Conservation (phyloP, 2,113 vertebrate species). For the Centrocercus urophasianus region DNA sequence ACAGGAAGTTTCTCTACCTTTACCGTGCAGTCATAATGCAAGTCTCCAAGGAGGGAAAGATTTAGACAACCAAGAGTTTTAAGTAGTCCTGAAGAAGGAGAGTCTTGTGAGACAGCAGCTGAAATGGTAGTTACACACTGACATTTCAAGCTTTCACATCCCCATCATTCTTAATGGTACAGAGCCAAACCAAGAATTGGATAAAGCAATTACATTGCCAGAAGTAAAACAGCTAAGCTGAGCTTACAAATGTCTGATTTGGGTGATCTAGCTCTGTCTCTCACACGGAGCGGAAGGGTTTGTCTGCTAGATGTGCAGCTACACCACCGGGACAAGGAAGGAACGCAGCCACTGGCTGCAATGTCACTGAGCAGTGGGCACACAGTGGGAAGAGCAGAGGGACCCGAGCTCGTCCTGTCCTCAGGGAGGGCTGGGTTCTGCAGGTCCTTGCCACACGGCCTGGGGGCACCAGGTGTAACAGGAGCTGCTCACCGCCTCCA, state of each 20-base stretch:
- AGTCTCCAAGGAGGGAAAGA: slow-evolving; percentile 24
- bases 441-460: background rate
- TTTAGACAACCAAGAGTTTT: slow-evolving; percentile 33
- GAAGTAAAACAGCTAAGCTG: slow-evolving; percentile 4
- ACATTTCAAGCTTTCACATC: slow-evolving; percentile 46
- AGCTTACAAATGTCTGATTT: slow-evolving; percentile 23
- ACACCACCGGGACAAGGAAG: slow-evolving; percentile 4
- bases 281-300: background rate
- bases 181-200: slow-evolving; percentile 50
- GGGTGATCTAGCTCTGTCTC: background rate
- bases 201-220: slow-evolving; percentile 22
- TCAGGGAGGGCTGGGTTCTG: background rate
- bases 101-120: slow-evolving; percentile 9
- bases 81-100: slow-evolving; percentile 41
- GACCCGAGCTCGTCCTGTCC: background rate
- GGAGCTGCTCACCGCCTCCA: rapidly evolving
- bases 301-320: slow-evolving; percentile 9
- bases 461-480: background rate
- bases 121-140: slow-evolving; percentile 19
- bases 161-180: slow-evolving; percentile 19
- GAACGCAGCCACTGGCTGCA: background rate
- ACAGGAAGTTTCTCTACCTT: slow-evolving; percentile 17
- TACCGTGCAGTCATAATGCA: background rate
- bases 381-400: background rate
- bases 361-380: background rate